Percentiles rank a stretch among this genome's conserved stretches.
Conservation (phyloP, 2,797 vertebrate genomes). For the Sebastes iracundus region DNA sequence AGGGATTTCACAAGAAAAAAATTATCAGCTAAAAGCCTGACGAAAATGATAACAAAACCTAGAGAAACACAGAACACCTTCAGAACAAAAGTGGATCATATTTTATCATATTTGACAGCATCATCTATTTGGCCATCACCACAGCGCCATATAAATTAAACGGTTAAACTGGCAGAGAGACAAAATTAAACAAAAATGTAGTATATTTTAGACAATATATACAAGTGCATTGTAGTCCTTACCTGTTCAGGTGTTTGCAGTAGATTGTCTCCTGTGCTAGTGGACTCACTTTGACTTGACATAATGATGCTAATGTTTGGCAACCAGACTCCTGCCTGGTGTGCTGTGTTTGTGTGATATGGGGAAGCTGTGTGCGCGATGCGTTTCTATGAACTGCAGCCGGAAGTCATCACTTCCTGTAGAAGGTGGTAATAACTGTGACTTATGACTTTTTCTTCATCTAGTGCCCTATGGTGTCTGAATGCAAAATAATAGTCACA, state of each 20-base stretch:
- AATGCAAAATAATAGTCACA: background rate
- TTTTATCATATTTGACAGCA: background rate
- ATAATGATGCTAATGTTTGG: constrained; percentile 54
- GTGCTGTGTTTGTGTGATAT: constrained; percentile 23
- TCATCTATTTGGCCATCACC: background rate
- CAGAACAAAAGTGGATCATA: background rate
- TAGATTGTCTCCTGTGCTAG: constrained; percentile 43
- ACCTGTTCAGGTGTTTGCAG: constrained; percentile 78
- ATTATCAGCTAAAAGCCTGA: background rate
- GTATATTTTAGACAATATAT: background rate
- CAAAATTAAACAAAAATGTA: background rate
- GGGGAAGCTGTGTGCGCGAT: constrained; percentile 48
- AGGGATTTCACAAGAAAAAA: background rate
- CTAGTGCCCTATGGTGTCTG: background rate
- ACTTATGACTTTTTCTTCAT: constrained; percentile 60
- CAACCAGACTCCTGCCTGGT: constrained; percentile 12
- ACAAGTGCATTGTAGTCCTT: constrained; percentile 1
- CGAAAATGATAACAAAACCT: background rate
- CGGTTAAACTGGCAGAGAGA: background rate
- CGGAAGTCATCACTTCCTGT: constrained; percentile 85
- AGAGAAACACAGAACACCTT: background rate
- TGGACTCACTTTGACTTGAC: constrained; percentile 58
- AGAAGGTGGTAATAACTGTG: constrained; percentile 68
- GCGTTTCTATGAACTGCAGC: constrained; percentile 51
- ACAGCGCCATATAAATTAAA: background rate